These are phyloP conservation scores for Hermaeophaga mercurialis DNA, from an alignment of 2,888 invertebrate species.

Conservation along the genomic window DNA sequence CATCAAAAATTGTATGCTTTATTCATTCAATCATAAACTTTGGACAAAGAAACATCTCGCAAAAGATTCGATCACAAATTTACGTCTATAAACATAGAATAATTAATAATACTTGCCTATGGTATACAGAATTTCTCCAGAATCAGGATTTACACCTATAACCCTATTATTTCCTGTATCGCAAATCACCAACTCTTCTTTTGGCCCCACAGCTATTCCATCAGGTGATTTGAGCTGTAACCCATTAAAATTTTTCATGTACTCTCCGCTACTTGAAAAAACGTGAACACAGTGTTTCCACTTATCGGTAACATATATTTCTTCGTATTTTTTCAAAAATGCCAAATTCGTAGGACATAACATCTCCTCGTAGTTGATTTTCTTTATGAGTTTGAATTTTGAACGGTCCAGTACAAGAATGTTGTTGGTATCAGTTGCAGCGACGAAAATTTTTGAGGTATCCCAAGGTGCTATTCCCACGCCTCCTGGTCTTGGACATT, in stretches of 20 bases:
- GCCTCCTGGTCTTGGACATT: slow-evolving; percentile 70
- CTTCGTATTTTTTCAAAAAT: slow-evolving; percentile 62
- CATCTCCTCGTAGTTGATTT: slow-evolving; percentile 63
- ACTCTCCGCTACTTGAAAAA: slow-evolving; percentile 68
- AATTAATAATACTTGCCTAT: slow-evolving; percentile 30
- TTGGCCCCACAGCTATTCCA: slow-evolving; percentile 67
- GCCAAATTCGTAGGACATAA: slow-evolving; percentile 67
- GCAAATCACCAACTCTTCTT: slow-evolving; percentile 68
- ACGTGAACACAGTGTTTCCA: slow-evolving; percentile 74
- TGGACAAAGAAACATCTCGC: no score
- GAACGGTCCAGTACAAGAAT: slow-evolving; percentile 48
- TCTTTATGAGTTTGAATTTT: slow-evolving; percentile 58
- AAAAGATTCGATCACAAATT: no score
- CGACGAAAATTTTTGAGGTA: slow-evolving; percentile 68
- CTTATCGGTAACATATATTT: slow-evolving; percentile 69
- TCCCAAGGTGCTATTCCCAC: slow-evolving; percentile 69
- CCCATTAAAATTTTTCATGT: slow-evolving; percentile 65
- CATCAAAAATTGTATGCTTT: no score
- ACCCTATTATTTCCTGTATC: slow-evolving; percentile 80
- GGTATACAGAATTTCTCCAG: slow-evolving; percentile 41
- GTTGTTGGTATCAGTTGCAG: slow-evolving; percentile 60
- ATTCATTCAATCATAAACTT: no score
- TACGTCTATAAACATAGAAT: background rate
- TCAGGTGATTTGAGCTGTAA: slow-evolving; percentile 74
- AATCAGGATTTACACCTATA: slow-evolving; percentile 59